Base-by-base conservation (phyloP, 2,797 vertebrate genomes). In the Lophius americanus region DNA sequence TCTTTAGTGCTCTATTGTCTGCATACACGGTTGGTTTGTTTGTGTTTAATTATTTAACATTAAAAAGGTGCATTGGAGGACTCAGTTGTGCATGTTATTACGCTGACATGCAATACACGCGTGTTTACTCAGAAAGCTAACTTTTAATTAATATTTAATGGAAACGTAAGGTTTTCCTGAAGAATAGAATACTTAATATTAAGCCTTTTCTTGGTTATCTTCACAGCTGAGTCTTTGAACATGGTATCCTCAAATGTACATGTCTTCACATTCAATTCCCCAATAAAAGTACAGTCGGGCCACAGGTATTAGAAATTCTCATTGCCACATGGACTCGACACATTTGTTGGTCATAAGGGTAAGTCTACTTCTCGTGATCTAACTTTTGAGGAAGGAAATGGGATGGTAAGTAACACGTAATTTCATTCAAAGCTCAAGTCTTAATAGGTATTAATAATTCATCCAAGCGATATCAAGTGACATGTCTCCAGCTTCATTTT, bases 1-100 rank as follows among this genome's bases (percentile, higher is more conserved):
- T 76, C 50, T 64, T 60, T 41, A 9, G 9, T 47, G 42, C 7
- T 32, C 6, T 36, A 0, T 82, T 75, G 48, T 78, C 14, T 67
- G 39, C 64, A 59, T 43, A 42, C 51, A 67, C 48, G 43, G 12
- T 38, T 4, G 67, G 47, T 68, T 68, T 11, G 49, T 63, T 59
- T 68, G 47, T 83, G 47, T 60, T 84, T 35, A 78, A 83, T 85
- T 73, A 88, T 84, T 87, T 68, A 85, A 84, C 51, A 67, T 78
- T 83, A 70, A 59, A 79, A 67, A 73, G 63, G 64, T 84, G 55
- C 51, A 66, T 6, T 13, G 10, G 38, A 72, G 41, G 35, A 66
- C 58, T 78, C 42, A 12, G 11, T 73, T 68, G 50, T 84, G 75
- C 70, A 58, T 77, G 60, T 82, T 65, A 74, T 66, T 76, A 64